Evolutionary conservation across 2,113 vertebrate species (phyloP).

Genomic region (Daubentonia madagascariensis): DNA sequence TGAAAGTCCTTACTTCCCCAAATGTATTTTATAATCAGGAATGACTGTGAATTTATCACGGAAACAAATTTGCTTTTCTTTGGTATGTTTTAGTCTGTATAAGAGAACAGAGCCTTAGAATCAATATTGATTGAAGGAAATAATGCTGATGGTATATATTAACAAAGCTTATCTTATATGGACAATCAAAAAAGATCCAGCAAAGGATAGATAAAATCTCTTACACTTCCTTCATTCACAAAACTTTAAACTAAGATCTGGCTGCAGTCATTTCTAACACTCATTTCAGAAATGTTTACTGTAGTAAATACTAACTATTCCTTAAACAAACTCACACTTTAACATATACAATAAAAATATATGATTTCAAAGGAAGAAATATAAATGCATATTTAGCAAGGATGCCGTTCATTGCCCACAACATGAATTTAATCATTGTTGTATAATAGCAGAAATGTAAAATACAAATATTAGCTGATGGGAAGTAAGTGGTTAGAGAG

Average conservation of each 20-base stretch:
- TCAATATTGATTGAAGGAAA: neutral
- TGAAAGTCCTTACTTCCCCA: neutral
- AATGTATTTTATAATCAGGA: conserved; percentile 32
- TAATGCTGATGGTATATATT: neutral
- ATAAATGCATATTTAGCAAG: neutral
- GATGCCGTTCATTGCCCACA: neutral
- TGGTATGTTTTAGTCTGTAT: neutral
- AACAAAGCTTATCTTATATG: neutral
- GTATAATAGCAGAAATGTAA: neutral
- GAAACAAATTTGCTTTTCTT: conserved; percentile 44
- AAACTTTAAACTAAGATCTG: neutral
- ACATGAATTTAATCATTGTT: neutral
- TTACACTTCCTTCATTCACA: neutral
- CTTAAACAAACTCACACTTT: neutral
- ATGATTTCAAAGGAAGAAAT: neutral
- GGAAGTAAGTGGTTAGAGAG: neutral
- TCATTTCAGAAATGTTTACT: neutral
- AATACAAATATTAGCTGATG: neutral
- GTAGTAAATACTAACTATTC: neutral
- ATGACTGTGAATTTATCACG: neutral
- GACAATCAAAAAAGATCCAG: neutral
- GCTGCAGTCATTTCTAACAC: neutral
- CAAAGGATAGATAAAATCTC: neutral
- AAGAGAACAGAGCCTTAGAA: neutral
- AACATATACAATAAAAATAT: neutral